Conservation (phyloP, 2,113 vertebrate genomes). For the Clinocottus analis region DNA sequence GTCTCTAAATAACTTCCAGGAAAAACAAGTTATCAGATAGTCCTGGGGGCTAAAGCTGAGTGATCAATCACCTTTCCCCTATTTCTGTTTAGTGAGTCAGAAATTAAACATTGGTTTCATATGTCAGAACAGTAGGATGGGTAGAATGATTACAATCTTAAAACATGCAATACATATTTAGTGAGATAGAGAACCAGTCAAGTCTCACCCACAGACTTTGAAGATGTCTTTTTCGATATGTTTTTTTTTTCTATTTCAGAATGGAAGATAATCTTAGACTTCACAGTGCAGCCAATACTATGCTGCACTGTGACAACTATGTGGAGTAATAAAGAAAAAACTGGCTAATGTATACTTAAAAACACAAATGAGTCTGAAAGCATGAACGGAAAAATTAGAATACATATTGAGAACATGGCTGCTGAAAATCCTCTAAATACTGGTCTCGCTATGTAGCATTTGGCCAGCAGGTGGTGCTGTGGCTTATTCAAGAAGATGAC, state of each 20-base stretch:
- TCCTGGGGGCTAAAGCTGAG: background rate
- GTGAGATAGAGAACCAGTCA: background rate
- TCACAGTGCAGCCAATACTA: background rate
- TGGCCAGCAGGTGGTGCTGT: constrained; percentile 63
- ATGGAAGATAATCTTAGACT: background rate
- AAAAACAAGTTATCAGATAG: background rate
- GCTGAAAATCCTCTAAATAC: background rate
- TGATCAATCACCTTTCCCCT: constrained; percentile 11
- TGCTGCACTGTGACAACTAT: background rate
- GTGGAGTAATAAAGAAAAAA: background rate
- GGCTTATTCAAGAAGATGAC: constrained; percentile 16
- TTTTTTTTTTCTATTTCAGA: constrained; percentile 4
- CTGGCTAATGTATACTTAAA: background rate
- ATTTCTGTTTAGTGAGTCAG: constrained; percentile 23
- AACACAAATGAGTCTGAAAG: background rate
- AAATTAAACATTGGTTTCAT: constrained; percentile 7
- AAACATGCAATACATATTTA: background rate
- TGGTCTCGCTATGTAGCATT: background rate
- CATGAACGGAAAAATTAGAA: background rate
- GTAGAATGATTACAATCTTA: constrained; percentile 1
- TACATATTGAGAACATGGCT: background rate
- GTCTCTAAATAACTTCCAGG: constrained; percentile 1
- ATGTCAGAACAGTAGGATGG: background rate
- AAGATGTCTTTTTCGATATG: background rate
- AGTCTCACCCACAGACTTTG: background rate